Base-by-base conservation (phyloP, 2,888 invertebrate genomes). In the Aporophyla nigra region DNA sequence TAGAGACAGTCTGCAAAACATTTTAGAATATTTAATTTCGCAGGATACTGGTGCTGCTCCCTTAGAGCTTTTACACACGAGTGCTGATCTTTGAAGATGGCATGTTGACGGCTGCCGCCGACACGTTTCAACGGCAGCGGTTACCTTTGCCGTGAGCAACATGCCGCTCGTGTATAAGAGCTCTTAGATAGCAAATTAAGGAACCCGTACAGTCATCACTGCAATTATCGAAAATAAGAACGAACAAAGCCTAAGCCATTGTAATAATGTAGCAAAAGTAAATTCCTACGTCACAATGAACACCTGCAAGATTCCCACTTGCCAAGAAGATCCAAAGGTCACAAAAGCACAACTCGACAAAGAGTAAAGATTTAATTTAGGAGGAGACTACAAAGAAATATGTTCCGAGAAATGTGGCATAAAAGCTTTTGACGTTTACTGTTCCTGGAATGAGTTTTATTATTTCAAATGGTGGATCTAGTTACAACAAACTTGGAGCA, bases 301-400 rank as follows among this genome's bases (percentile, higher is more conserved):
- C 63, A 66, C 76, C 71, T 71, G 53, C 63, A 73, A 66, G 56
- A 21, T 63, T 63, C 24, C 24, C 33, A 53, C 19, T 63, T 12
- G 27, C 58, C 51, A 61, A 61, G 54, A 70, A 74, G 56, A 68
- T 51, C 43, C 24, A 66, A 59, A 65, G 70, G 62, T 74, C 68
- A 85, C 71, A 80, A 85, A 79, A 59, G 67, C 61, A 58, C 61
- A 58, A 56, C 66, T 71, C 68, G 70, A 85, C 75, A 77, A 79
- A 71, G 74, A 80, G 70, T 70, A 72, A 83, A 74, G 68, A 77
- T 76, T 78, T 78, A 72, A 84, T 87, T 86, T 72, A 71, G 65
- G 70, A 68, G 54, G 46, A 69, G 43, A 51, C 73, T 65, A 85
- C 85, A 86, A 86, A 86, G 82, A 73, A 71, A 80, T 75, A 71